Percentiles rank a stretch among this genome's conserved stretches.
Conservation (phyloP, 2,113 vertebrate species). For the Oncorhynchus tshawytscha region DNA sequence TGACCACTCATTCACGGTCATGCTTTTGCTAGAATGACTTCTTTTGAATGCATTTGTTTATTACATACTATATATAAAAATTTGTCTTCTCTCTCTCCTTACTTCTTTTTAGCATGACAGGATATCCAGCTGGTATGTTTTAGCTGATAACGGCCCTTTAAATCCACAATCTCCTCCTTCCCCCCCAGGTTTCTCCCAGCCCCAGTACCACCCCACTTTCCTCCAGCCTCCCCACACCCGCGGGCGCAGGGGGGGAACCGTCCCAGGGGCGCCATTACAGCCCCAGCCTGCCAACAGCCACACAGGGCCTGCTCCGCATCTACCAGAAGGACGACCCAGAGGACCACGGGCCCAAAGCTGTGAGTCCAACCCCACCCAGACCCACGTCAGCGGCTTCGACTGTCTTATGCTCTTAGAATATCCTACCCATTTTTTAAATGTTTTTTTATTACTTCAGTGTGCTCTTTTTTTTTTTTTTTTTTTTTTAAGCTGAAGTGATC, state of each 20-base stretch:
- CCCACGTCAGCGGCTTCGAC: no score
- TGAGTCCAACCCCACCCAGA: slow-evolving; percentile 52
- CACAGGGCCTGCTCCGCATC: slow-evolving; percentile 85
- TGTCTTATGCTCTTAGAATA: no score
- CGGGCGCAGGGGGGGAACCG: slow-evolving; percentile 32
- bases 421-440: no score
- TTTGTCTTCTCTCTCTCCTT: no score
- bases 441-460: no score
- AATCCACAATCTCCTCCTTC: not conserved
- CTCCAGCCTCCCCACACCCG: slow-evolving; percentile 37
- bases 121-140: not conserved
- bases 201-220: slow-evolving; percentile 54
- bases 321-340: slow-evolving; percentile 77
- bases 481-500: no score
- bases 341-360: slow-evolving; percentile 85
- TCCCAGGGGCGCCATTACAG: slow-evolving; percentile 61
- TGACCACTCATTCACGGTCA: no score
- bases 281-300: slow-evolving; percentile 82
- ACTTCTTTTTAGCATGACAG: not conserved
- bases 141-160: not conserved
- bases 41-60: no score
- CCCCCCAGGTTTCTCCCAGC: slow-evolving; percentile 57
- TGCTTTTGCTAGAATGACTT: no score
- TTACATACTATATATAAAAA: no score
- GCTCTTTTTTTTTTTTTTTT: no score